Conservation (phyloP, 1,140 invertebrate species). For the Panulirus ornatus region DNA sequence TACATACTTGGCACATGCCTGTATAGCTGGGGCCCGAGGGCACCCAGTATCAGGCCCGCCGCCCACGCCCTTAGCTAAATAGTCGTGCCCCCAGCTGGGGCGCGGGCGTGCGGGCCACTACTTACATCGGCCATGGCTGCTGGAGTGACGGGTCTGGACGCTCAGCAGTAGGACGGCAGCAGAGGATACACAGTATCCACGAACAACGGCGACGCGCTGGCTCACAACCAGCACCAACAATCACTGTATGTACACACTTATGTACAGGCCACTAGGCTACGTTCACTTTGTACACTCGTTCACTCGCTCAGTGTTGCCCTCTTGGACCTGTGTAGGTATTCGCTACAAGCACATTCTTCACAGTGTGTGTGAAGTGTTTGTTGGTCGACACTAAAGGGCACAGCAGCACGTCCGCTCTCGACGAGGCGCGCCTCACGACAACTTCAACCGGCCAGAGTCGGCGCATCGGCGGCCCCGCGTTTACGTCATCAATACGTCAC, state of each 20-base stretch:
- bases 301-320: constrained; percentile 54
- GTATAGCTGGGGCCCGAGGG: neutral
- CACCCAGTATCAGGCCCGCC: neutral
- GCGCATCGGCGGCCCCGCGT: constrained; percentile 29
- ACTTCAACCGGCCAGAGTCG: constrained; percentile 40
- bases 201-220: constrained; percentile 57
- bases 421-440: constrained; percentile 62
- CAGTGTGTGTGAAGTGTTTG: constrained; percentile 46
- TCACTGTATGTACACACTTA: constrained; percentile 64
- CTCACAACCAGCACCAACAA: constrained; percentile 58
- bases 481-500: constrained; percentile 58
- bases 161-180: constrained; percentile 62
- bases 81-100: neutral
- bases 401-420: constrained; percentile 53
- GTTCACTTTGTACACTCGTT: constrained; percentile 63
- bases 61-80: neutral
- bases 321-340: constrained; percentile 57
- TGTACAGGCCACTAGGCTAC: constrained; percentile 65
- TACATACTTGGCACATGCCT: neutral
- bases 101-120: constrained; percentile 8
- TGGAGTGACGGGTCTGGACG: constrained; percentile 31
- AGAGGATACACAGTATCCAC: constrained; percentile 69
- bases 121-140: constrained; percentile 67
- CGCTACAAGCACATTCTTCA: constrained; percentile 67
- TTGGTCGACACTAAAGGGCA: constrained; percentile 51